A percentile compares a stretch with the other conserved stretches of the same genome.
These are phyloP conservation scores for Spisula subtruncata DNA, from an alignment of 2,888 invertebrate species.

Conservation along the genomic window DNA sequence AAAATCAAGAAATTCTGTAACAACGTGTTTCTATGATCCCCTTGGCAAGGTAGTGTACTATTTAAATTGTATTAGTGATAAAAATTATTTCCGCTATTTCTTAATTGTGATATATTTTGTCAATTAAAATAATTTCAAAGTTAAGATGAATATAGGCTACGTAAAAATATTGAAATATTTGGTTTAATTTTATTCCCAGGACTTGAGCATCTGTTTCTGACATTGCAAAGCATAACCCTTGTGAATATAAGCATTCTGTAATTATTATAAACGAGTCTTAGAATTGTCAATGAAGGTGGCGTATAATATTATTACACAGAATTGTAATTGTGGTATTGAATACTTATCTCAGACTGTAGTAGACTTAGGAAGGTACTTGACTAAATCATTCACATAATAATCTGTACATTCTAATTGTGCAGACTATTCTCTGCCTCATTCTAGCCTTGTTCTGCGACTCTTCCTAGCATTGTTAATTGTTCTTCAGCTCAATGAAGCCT, in stretches of 20 bases:
- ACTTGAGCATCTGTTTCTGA: not conserved
- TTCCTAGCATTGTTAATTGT: too few species aligned
- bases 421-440: not conserved
- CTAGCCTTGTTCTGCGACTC: too few species aligned
- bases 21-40: too few species aligned
- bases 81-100: too few species aligned
- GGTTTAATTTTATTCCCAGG: not conserved
- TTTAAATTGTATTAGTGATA: too few species aligned
- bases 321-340: not conserved
- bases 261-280: not conserved
- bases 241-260: not conserved
- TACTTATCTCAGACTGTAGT: not conserved
- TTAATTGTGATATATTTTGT: too few species aligned
- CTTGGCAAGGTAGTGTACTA: too few species aligned
- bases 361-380: not conserved
- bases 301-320: not conserved
- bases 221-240: not conserved
- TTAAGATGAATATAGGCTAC: too few species aligned
- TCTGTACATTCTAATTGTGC: not conserved
- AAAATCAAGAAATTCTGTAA: not conserved
- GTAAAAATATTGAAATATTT: too few species aligned
- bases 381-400: not conserved
- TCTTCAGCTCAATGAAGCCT: too few species aligned
- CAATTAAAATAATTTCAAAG: too few species aligned
- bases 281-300: not conserved